Evolutionary conservation across 2,888 invertebrate genomes (phyloP).

Genomic region (Physocephala rufipes): DNA sequence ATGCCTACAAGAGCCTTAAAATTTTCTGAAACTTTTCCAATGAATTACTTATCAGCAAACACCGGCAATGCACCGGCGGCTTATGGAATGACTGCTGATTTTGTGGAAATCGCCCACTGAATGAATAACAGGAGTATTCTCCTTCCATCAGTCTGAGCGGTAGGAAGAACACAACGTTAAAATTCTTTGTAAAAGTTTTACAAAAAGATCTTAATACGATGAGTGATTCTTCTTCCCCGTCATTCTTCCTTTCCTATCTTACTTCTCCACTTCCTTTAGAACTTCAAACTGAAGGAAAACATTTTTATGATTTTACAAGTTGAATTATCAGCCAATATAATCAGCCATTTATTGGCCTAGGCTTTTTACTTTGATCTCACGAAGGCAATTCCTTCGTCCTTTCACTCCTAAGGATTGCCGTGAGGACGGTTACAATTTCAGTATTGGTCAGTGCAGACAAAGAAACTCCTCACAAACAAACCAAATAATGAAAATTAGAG

Average conservation of each 20-base stretch:
- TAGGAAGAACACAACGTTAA: constrained; percentile 22
- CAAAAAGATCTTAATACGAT: constrained; percentile 26
- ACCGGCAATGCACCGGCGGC: too few species aligned
- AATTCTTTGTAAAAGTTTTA: constrained; percentile 40
- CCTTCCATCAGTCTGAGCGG: too few species aligned
- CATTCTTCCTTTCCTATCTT: neutral
- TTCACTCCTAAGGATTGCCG: neutral
- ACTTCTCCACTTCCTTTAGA: neutral
- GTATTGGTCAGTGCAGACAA: neutral
- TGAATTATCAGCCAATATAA: too few species aligned
- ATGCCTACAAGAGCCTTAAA: constrained; percentile 6
- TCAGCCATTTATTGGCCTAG: neutral
- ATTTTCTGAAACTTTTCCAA: constrained; percentile 24
- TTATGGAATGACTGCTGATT: neutral
- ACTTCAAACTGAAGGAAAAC: neutral
- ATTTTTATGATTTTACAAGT: too few species aligned
- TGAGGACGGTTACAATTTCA: neutral
- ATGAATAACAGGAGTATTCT: too few species aligned
- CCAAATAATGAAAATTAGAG: constrained; percentile 38
- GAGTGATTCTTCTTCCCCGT: too few species aligned
- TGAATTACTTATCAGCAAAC: constrained; percentile 29
- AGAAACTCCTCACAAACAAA: neutral
- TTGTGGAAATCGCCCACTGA: too few species aligned
- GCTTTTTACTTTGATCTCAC: constrained; percentile 6
- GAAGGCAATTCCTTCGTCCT: neutral